Evolutionary conservation across 2,888 invertebrate species (phyloP).

Genomic region (Pollenia labialis): DNA sequence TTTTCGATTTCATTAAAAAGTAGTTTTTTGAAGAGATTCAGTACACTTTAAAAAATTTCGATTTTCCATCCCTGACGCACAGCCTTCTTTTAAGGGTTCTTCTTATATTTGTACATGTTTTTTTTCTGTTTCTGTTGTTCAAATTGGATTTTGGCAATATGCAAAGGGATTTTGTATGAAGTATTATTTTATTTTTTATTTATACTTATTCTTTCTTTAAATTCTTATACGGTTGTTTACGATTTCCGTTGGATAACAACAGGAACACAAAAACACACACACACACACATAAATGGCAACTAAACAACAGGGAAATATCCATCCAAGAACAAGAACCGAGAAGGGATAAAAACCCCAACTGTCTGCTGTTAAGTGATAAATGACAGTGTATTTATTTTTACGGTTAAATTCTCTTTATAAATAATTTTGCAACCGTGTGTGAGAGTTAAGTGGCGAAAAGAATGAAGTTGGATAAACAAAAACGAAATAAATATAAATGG

Average conservation of each 20-base stretch:
- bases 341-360: conserved; percentile 43
- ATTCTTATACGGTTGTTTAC: conserved; percentile 46
- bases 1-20: no score
- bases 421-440: conserved; percentile 60
- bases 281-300: not conserved
- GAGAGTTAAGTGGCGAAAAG: conserved; percentile 38
- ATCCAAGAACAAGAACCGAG: not conserved
- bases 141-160: conserved; percentile 12
- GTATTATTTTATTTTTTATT: conserved; percentile 1
- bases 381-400: conserved; percentile 65
- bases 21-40: no score
- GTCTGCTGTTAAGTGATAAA: conserved; percentile 69
- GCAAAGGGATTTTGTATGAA: conserved; percentile 24
- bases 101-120: no score
- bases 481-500: conserved; percentile 5
- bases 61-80: no score
- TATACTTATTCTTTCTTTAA: not conserved
- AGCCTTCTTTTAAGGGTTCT: no score
- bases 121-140: not conserved
- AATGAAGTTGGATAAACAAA: conserved; percentile 12
- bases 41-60: no score
- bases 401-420: conserved; percentile 65
- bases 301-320: not conserved
- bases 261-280: conserved; percentile 32
- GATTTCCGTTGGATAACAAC: conserved; percentile 63